Base-by-base conservation (phyloP, 2,113 vertebrate genomes). In the Labrus mixtus region DNA sequence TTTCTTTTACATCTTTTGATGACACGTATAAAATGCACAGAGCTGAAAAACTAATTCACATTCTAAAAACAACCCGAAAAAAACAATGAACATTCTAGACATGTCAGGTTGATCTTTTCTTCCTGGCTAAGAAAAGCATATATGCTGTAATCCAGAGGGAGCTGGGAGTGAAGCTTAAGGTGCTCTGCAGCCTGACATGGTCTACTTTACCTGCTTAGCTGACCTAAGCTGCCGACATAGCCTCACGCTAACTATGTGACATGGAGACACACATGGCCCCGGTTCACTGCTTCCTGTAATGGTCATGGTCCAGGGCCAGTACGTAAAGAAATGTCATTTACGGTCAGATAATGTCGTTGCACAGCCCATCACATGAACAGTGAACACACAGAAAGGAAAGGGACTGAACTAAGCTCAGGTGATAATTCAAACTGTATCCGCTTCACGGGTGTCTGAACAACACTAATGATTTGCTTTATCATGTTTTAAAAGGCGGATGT, bases 201-300 rank as follows among this genome's bases (percentile, higher is more conserved):
- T 89, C 73, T 88, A 85, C 90, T 93, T 94, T 89, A 89, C 74
- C 89, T 86, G 76, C 91, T 90, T 85, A 93, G 77, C 87, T n/a
- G 58, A 69, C 16, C 77, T 92, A 91, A 93, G 80, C 90, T 8
- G 43, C 22, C 4, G 41, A 53, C 56, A 60, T 15, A 41, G 64
- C 76, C 69, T 15, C 73, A 50, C 37, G 0, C n/a, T 57, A 69
- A 78, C 55, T 75, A 54, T 61, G 73, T 76, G 70, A 79, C 74
- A 76, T 68, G 72, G 66, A 76, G 23, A 76, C 68, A 85, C 69
- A 82, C 77, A 75, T 55, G 65, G 71, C 78, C 68, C 63, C 33
- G n/a, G 39, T 61, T 48, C 0, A 19, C 22, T 43, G 50, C 37
- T 33, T 48, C 33, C 43, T 48, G 39, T 58, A 63, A 65, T 23